Evolutionary conservation across 2,888 invertebrate genomes (phyloP).

Genomic region (Crocallis elinguaria): DNA sequence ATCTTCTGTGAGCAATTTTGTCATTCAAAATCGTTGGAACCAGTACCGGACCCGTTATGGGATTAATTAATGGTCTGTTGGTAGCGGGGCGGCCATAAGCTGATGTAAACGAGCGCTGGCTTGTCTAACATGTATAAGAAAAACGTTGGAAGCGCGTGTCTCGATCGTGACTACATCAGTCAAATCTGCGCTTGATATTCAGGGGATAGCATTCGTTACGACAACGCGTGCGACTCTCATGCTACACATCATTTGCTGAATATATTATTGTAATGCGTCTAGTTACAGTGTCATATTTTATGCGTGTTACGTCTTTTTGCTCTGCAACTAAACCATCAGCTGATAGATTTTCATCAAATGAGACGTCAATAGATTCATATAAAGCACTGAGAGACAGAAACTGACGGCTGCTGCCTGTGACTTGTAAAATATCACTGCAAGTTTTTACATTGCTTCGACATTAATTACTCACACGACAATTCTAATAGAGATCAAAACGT

Average conservation of each 20-base stretch:
- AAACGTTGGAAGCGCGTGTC: slow-evolving; percentile 70
- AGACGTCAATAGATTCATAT: slow-evolving; percentile 30
- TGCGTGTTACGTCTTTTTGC: slow-evolving; percentile 26
- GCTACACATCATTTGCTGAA: slow-evolving; percentile 56
- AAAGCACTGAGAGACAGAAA: slow-evolving; percentile 27
- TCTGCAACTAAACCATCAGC: slow-evolving; percentile 28
- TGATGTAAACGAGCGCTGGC: slow-evolving; percentile 63
- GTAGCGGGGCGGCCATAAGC: slow-evolving; percentile 59
- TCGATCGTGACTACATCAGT: slow-evolving; percentile 75
- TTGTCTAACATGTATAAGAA: slow-evolving; percentile 60
- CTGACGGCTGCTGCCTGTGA: slow-evolving; percentile 14
- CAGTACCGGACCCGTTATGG: slow-evolving; percentile 64
- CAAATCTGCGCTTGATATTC: slow-evolving; percentile 76
- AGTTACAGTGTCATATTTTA: slow-evolving; percentile 39
- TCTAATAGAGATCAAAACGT: background rate
- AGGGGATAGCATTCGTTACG: slow-evolving; percentile 69
- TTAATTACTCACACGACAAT: slow-evolving; percentile 3
- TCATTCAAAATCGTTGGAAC: slow-evolving; percentile 70
- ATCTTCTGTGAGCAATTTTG: slow-evolving; percentile 63
- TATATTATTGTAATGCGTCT: slow-evolving; percentile 51
- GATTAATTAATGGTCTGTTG: slow-evolving; percentile 66
- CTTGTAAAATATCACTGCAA: slow-evolving; percentile 20
- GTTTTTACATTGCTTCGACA: slow-evolving; percentile 13
- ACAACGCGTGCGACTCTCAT: slow-evolving; percentile 55
- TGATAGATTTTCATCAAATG: slow-evolving; percentile 33